These are phyloP conservation scores for Xestia sexstrigata DNA, from an alignment of 2,888 invertebrate genomes.

Conservation along the genomic window DNA sequence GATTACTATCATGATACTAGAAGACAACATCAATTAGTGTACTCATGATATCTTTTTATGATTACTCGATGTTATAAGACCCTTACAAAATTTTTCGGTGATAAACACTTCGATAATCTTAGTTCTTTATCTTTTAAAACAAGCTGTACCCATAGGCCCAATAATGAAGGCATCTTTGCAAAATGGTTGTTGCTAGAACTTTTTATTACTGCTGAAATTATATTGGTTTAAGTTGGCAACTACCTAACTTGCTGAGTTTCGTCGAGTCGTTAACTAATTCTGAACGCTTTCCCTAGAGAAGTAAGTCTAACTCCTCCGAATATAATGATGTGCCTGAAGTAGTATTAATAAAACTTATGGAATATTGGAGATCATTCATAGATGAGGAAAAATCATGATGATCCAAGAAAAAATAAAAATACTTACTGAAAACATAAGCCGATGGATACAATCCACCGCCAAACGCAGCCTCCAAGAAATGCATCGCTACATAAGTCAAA, in stretches of 20 bases:
- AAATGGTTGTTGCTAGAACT: constrained; percentile 10
- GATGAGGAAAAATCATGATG: not conserved
- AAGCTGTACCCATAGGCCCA: not conserved
- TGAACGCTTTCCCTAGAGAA: constrained; percentile 27
- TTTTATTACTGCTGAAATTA: constrained; percentile 32
- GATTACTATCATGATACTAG: not conserved
- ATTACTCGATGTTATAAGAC: not conserved
- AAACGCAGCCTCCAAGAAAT: constrained; percentile 90
- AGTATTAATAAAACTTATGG: not conserved
- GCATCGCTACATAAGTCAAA: constrained; percentile 88
- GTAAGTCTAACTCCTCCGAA: constrained; percentile 30
- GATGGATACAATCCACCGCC: constrained; percentile 91
- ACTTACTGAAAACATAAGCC: constrained; percentile 91
- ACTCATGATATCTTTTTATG: not conserved
- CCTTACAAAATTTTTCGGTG: not conserved
- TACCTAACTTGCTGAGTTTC: constrained; percentile 36
- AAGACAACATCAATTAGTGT: not conserved
- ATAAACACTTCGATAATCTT: not conserved
- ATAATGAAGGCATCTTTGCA: constrained; percentile 8
- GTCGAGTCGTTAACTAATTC: constrained; percentile 37
- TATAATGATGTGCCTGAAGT: constrained; percentile 19
- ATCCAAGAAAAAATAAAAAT: not conserved
- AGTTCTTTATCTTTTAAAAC: not conserved
- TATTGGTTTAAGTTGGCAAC: constrained; percentile 31
- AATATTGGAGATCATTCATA: not conserved